A percentile compares a stretch with the other conserved stretches of the same genome.
Conservation (phyloP, 2,797 vertebrate genomes). For the Parambassis ranga region DNA sequence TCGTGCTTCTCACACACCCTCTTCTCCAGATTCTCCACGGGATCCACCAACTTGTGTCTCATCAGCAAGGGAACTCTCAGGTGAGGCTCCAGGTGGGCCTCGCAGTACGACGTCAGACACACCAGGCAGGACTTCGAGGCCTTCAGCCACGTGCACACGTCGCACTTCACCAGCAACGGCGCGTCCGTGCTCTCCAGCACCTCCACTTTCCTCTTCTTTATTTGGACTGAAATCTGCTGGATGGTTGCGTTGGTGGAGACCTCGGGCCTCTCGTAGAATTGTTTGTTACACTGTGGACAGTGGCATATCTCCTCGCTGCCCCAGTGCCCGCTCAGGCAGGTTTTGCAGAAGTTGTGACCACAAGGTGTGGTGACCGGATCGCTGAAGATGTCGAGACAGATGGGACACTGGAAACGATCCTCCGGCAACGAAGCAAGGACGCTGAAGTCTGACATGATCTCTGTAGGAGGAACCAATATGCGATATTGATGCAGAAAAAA, state of each 20-base stretch:
- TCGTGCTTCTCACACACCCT: conserved; percentile 53
- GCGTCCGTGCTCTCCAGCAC: rapidly evolving
- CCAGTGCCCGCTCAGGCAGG: conserved; percentile 56
- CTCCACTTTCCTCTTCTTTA: conserved; percentile 48
- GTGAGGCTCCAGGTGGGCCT: conserved; percentile 60
- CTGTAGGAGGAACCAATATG: background rate
- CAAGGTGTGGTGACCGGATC: conserved; percentile 58
- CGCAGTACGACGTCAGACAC: conserved; percentile 57
- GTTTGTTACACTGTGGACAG: conserved; percentile 58
- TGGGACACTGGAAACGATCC: conserved; percentile 34
- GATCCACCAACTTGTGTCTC: conserved; percentile 50
- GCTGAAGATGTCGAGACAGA: conserved; percentile 55
- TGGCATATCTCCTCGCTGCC: conserved; percentile 29
- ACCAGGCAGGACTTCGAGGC: conserved; percentile 58
- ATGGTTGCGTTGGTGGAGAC: conserved; percentile 41
- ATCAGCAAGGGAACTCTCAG: conserved; percentile 31
- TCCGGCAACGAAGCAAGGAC: conserved; percentile 14
- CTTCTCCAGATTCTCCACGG: conserved; percentile 43
- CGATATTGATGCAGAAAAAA: background rate
- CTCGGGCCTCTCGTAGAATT: conserved; percentile 47
- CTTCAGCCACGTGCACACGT: conserved; percentile 25
- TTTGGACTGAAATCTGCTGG: conserved; percentile 46
- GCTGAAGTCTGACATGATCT: conserved; percentile 33
- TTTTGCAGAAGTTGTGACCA: conserved; percentile 67
- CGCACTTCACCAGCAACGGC: conserved; percentile 24